Evolutionary conservation across 2,888 invertebrate species (phyloP), one percentile per base, ranked within the genome.

Genomic region (Dasysyrphus albostriatus): DNA sequence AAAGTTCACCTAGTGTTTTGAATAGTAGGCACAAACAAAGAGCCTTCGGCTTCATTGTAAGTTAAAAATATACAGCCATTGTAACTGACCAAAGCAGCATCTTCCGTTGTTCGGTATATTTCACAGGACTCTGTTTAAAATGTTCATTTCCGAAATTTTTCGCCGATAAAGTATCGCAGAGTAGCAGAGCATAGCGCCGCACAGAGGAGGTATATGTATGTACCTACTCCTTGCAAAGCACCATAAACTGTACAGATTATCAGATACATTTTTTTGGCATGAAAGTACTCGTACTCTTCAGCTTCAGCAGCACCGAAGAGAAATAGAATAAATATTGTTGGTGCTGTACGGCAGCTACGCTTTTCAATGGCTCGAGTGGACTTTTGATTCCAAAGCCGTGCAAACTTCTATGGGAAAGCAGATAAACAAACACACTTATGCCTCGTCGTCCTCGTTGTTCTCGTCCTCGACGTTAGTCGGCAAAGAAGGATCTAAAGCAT

Each of bases 241-340:
- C 67, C 49, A 67, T 67, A 67, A 67, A 67, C 34, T 67, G 49
- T 49, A 49, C 67, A 67, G 67, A 67, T 67, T 67, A 49, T 49
- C 67, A 67, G 67, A 67, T 67, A 49, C 19, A 49, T 67, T 67
- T 67, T 65, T 67, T 49, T 67, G 67, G 49, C 67, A 67, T 67
- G 49, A 37, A 49, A 67, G 67, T 67, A 24, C 67, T 67, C 34
- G 67, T 67, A 49, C 34, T 67, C 67, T 67, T 49, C 67, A 67
- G 47, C 49, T 67, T 49, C 67, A 67, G 47, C 19, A 34, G 12
- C 49, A 49, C 49, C 34, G 37, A 67, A 67, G 49, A 49, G 67
- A 49, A 67, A 49, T 67, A 67, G 67, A 67, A 67, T 67, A 49
- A 39, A 34, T 67, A 49, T 67, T 67, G 65, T 47, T 65, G 65